A percentile compares a stretch with the other conserved stretches of the same genome.
phyloP scores from a whole-genome alignment of 2,888 invertebrate species.

The Agrotis ipsilon region DNA sequence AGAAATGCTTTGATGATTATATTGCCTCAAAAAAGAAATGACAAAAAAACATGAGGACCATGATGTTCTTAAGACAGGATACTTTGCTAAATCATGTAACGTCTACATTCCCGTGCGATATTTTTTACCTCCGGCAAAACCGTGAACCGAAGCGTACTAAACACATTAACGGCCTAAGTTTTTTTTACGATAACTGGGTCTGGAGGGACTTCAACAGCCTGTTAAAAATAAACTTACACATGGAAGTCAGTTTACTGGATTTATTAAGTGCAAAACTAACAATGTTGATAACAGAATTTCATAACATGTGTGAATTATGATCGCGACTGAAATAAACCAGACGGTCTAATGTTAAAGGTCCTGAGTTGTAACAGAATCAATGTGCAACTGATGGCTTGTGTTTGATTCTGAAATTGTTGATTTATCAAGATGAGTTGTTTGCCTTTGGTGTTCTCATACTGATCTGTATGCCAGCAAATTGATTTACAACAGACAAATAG shows the following conservation, averaged over 20 bases:
- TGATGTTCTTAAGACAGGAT: too few relatives aligned
- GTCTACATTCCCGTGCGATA: too few relatives aligned
- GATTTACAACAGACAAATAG: too few relatives aligned
- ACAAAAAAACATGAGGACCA: too few relatives aligned
- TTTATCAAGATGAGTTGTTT: constrained; percentile 1
- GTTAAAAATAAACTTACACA: constrained; percentile 58
- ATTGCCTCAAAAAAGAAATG: too few relatives aligned
- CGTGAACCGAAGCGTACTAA: too few relatives aligned
- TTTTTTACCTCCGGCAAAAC: too few relatives aligned
- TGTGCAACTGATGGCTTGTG: constrained; percentile 34
- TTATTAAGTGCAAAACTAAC: constrained; percentile 66
- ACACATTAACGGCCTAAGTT: constrained; percentile 12
- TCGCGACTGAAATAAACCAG: constrained; percentile 55
- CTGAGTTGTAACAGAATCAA: constrained; percentile 20
- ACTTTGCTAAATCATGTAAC: too few relatives aligned
- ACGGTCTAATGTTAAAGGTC: constrained; percentile 32
- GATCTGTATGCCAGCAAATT: constrained; percentile 3
- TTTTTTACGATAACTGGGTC: constrained; percentile 49
- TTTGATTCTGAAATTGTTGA: constrained; percentile 20
- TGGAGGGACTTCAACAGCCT: constrained; percentile 14
- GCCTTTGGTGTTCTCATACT: not conserved
- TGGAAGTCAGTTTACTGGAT: constrained; percentile 57
- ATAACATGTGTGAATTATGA: constrained; percentile 60
- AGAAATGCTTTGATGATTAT: too few relatives aligned
- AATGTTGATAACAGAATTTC: constrained; percentile 59